Conservation (phyloP, 2,113 vertebrate genomes). For the Perognathus longimembris region DNA sequence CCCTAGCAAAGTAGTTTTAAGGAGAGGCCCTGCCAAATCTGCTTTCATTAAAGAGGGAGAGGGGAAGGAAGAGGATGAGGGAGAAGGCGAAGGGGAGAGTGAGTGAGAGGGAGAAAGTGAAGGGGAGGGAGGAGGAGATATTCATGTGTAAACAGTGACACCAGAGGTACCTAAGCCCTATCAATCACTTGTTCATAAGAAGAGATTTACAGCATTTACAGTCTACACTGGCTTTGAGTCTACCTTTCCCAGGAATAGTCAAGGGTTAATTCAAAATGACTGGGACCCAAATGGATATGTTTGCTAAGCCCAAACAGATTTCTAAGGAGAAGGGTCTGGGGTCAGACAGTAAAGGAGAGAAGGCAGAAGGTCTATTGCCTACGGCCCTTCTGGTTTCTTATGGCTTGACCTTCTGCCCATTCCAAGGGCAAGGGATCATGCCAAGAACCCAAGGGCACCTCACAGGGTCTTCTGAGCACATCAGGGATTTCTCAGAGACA, state of each 20-base stretch:
- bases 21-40: neutral
- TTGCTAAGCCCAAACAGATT: neutral
- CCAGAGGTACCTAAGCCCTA: neutral
- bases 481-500: neutral
- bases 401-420: neutral
- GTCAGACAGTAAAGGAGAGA: neutral
- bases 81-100: too few relatives aligned
- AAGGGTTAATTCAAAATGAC: neutral
- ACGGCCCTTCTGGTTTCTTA: fast-evolving
- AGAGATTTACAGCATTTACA: neutral
- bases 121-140: neutral
- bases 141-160: slow-evolving; percentile 20
- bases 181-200: neutral
- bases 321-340: neutral
- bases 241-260: neutral
- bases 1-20: slow-evolving; percentile 1
- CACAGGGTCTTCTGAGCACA: fast-evolving
- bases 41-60: neutral
- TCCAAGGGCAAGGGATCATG: too few relatives aligned
- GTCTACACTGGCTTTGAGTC: neutral
- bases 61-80: too few relatives aligned
- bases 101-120: neutral
- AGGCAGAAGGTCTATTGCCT: neutral
- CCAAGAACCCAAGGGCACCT: neutral
- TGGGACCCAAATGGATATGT: neutral